These are phyloP conservation scores for Macaca mulatta DNA, from an alignment of 2,113 vertebrate species.

Conservation along the genomic window DNA sequence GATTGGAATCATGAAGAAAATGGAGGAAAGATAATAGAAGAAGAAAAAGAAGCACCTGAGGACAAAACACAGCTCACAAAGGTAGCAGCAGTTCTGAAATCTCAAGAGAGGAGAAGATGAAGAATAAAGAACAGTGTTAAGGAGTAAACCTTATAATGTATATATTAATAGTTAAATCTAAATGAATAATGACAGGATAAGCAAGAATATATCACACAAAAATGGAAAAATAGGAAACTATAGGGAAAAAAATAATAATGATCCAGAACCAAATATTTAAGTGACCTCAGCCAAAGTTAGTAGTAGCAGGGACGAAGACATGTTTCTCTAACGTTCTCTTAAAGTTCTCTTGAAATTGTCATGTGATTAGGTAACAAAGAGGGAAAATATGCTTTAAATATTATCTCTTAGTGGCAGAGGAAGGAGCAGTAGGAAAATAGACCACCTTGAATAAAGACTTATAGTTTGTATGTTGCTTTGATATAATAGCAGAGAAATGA, in stretches of 20 bases:
- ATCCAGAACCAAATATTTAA: not conserved
- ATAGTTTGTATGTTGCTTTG: not conserved
- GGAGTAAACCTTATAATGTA: not conserved
- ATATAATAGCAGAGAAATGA: not conserved
- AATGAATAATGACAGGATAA: not conserved
- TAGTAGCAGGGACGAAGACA: not conserved
- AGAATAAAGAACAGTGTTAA: not conserved
- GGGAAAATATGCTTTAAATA: not conserved
- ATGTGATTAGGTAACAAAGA: not conserved
- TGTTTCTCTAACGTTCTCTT: not conserved
- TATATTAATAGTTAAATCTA: not conserved
- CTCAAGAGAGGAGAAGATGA: not conserved
- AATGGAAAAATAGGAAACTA: not conserved
- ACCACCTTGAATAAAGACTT: not conserved
- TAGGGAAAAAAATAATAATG: not conserved
- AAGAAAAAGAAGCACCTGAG: not conserved
- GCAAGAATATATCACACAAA: not conserved
- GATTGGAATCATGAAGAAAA: not conserved
- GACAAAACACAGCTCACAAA: not conserved
- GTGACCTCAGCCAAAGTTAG: not conserved
- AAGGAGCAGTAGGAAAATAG: not conserved
- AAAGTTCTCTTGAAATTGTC: not conserved
- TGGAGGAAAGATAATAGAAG: not conserved
- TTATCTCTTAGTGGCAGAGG: not conserved
- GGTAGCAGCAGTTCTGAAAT: not conserved